phyloP scores from a whole-genome alignment of 2,797 vertebrate species.

The Pangasius krempfi region DNA sequence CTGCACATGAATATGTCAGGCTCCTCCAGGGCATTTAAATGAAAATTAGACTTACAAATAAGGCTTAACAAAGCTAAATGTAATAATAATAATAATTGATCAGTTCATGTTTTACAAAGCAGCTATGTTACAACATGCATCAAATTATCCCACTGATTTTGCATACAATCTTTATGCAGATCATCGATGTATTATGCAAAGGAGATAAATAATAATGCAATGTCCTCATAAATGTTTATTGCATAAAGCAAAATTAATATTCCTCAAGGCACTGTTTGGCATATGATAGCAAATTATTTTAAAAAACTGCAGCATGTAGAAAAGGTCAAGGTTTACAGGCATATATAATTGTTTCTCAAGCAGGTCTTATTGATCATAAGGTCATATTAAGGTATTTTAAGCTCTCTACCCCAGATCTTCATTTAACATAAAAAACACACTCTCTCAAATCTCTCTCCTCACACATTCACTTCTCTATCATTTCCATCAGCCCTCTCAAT shows the following conservation, averaged over 20 bases:
- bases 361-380: neutral
- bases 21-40: constrained; percentile 20
- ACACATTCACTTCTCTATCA: neutral
- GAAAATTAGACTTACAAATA: constrained; percentile 29
- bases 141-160: neutral
- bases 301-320: neutral
- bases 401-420: neutral
- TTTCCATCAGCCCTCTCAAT: neutral
- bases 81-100: constrained; percentile 12
- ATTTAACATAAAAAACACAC: too few relatives aligned
- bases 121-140: neutral
- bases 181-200: constrained; percentile 12
- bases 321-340: neutral
- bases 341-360: neutral
- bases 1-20: constrained; percentile 32
- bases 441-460: neutral
- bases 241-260: neutral
- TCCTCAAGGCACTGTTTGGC: neutral
- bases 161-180: neutral
- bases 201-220: neutral
- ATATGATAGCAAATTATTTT: neutral
- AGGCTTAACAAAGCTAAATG: constrained; percentile 15
- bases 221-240: neutral
- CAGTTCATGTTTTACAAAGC: constrained; percentile 21
- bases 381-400: neutral